A percentile compares a stretch with the other conserved stretches of the same genome.
Conservation (phyloP, 2,888 invertebrate genomes). For the Epiblema foenella region DNA sequence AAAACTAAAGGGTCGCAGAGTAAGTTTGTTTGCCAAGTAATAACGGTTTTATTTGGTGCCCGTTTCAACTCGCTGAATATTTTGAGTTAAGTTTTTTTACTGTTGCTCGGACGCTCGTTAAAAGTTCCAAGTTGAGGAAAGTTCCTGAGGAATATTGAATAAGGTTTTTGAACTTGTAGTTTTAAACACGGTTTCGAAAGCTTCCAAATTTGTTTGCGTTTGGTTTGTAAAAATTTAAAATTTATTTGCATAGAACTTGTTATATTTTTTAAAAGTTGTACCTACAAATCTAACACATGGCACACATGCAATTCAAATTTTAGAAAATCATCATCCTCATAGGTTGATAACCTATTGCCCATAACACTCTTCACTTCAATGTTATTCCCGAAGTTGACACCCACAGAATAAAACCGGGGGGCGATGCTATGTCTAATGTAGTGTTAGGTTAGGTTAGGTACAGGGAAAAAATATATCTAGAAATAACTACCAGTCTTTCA, state of each 20-base stretch:
- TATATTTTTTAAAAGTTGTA: not conserved
- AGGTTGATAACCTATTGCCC: no score
- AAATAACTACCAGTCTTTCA: not conserved
- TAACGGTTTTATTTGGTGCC: slow-evolving; percentile 63
- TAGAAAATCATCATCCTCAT: no score
- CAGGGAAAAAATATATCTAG: not conserved
- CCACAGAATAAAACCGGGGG: no score
- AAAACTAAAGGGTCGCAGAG: slow-evolving; percentile 60
- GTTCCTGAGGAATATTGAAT: slow-evolving; percentile 42
- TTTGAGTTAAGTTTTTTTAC: slow-evolving; percentile 50
- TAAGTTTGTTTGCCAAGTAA: slow-evolving; percentile 66
- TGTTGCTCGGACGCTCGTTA: slow-evolving; percentile 65
- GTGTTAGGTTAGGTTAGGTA: no score
- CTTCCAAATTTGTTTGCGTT: slow-evolving; percentile 33
- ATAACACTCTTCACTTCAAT: no score
- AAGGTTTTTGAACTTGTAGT: slow-evolving; percentile 39
- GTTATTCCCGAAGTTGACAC: no score
- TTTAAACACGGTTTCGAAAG: slow-evolving; percentile 19
- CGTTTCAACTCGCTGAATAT: slow-evolving; percentile 53
- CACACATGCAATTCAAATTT: no score
- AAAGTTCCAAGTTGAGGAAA: slow-evolving; percentile 53
- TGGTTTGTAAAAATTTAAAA: slow-evolving; percentile 23
- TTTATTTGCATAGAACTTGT: slow-evolving; percentile 12
- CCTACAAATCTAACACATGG: no score
- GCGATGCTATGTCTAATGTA: no score